Conservation (phyloP, 92 coral and sea anemone genomes). For the Phymanthus crucifer region DNA sequence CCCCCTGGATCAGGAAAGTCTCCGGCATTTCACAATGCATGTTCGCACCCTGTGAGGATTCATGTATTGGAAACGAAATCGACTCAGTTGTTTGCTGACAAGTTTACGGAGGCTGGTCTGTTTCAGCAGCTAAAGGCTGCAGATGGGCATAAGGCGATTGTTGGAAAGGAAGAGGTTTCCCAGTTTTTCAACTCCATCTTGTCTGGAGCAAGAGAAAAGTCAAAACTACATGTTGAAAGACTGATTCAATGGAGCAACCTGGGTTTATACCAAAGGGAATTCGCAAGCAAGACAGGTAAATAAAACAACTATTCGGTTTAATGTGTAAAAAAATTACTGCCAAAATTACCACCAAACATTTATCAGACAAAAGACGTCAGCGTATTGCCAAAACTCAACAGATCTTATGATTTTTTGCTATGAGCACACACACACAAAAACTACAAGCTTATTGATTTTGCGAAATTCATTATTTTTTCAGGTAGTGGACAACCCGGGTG, state of each 20-base stretch:
- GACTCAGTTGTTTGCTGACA: constrained; percentile 44
- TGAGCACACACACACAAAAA: background rate
- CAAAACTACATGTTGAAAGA: constrained; percentile 18
- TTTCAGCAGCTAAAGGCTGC: background rate
- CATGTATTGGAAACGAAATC: constrained; percentile 34
- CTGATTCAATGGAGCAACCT: constrained; percentile 23
- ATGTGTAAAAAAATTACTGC: background rate
- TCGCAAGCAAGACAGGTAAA: constrained; percentile 21
- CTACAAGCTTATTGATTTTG: background rate
- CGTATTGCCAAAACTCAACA: background rate
- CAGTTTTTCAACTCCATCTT: constrained; percentile 21
- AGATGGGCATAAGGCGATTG: background rate
- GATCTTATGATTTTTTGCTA: constrained; percentile 1
- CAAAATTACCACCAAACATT: background rate
- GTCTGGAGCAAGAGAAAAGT: constrained; percentile 14
- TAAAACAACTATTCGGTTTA: background rate
- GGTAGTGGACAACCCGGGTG: constrained; percentile 6
- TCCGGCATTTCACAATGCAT: constrained; percentile 49
- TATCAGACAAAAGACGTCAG: background rate
- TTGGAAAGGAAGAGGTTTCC: constrained; percentile 29
- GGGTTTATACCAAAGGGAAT: constrained; percentile 27
- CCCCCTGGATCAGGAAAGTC: constrained; percentile 55
- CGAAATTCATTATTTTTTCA: background rate
- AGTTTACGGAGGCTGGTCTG: constrained; percentile 38
- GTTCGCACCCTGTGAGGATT: constrained; percentile 32